phyloP scores from a whole-genome alignment of 92 coral and sea anemone species.

The Actinostola sp. region DNA sequence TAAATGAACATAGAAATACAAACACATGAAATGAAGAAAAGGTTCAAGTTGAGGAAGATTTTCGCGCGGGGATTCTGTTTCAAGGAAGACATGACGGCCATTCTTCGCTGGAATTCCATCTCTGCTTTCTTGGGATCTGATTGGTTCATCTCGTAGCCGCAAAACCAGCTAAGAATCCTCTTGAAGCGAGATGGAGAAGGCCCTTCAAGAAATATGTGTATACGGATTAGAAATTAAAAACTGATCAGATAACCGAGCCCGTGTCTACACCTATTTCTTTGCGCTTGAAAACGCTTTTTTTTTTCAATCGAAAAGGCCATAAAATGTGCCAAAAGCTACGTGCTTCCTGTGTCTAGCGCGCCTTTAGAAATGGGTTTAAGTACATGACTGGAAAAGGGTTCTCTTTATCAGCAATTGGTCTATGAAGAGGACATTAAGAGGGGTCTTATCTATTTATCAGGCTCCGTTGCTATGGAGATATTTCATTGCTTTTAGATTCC shows the following conservation, averaged over 20 bases:
- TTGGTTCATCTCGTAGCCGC: conserved; percentile 47
- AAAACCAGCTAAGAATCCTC: conserved; percentile 53
- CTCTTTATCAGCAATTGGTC: too few species aligned
- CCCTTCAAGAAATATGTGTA: neutral
- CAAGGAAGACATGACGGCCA: conserved; percentile 36
- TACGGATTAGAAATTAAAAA: neutral
- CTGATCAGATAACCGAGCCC: neutral
- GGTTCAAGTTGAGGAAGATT: conserved; percentile 55
- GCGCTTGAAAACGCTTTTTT: too few species aligned
- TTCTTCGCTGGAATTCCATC: conserved; percentile 31
- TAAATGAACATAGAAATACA: conserved; percentile 54
- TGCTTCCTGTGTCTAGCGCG: too few species aligned
- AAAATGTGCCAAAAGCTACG: too few species aligned
- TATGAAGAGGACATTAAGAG: too few species aligned
- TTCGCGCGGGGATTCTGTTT: conserved; percentile 53
- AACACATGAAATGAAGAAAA: conserved; percentile 40
- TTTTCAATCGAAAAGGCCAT: too few species aligned
- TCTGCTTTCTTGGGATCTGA: conserved; percentile 29
- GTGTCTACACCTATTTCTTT: too few species aligned
- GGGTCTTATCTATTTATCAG: too few species aligned
- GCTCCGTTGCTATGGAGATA: too few species aligned
- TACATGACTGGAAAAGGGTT: too few species aligned
- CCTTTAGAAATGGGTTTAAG: too few species aligned
- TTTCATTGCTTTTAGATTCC: too few species aligned
- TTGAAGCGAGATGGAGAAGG: neutral